A percentile compares a stretch with the other conserved stretches of the same genome.
These are phyloP conservation scores for Temnothorax longispinosus DNA, from an alignment of 1,140 invertebrate genomes.

Conservation along the genomic window DNA sequence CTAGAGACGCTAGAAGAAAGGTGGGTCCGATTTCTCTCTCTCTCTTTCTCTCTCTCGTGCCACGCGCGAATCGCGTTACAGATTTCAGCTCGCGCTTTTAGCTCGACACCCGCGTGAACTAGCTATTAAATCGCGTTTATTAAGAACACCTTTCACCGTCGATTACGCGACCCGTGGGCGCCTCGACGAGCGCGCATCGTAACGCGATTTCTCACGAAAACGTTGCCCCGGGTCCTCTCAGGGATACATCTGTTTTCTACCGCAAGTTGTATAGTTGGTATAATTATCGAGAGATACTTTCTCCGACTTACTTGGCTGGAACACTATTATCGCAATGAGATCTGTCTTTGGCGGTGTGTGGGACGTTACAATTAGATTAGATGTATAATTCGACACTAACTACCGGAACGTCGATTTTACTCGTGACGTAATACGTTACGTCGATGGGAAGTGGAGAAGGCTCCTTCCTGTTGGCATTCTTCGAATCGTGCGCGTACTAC, in stretches of 20 bases:
- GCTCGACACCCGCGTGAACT: background rate
- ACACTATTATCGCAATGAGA: slow-evolving; percentile 54
- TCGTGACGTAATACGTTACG: slow-evolving; percentile 11
- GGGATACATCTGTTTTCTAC: background rate
- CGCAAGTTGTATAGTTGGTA: background rate
- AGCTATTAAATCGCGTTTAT: background rate
- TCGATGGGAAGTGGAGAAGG: slow-evolving; percentile 4
- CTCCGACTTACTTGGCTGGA: slow-evolving; percentile 42
- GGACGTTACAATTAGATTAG: slow-evolving; percentile 67
- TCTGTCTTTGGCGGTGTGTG: slow-evolving; percentile 31
- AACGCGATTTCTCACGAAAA: slow-evolving; percentile 53
- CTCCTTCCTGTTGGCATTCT: background rate
- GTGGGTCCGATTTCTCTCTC: slow-evolving; percentile 32
- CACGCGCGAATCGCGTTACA: background rate
- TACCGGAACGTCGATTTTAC: slow-evolving; percentile 48
- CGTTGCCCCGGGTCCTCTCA: slow-evolving; percentile 6
- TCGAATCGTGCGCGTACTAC: background rate
- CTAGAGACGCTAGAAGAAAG: slow-evolving; percentile 38
- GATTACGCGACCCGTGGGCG: background rate
- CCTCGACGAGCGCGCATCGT: background rate
- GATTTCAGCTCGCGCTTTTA: background rate
- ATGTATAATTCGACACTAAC: slow-evolving; percentile 47
- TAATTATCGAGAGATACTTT: slow-evolving; percentile 60
- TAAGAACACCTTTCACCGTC: background rate
- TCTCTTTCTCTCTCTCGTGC: background rate